Percentiles rank a stretch among this genome's conserved stretches.
phyloP scores from a whole-genome alignment of 2,888 invertebrate genomes.

The Lithophane socia region DNA sequence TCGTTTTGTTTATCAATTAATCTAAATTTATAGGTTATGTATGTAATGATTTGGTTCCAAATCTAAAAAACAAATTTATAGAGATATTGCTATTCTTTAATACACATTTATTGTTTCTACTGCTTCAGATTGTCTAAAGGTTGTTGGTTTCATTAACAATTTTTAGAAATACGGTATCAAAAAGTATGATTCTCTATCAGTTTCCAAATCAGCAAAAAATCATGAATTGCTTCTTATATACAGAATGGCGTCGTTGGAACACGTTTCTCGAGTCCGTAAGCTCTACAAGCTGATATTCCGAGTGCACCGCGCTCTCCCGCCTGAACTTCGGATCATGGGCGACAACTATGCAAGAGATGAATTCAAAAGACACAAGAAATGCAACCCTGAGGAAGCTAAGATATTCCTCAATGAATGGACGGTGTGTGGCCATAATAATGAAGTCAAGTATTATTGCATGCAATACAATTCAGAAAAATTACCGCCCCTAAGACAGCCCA shows the following conservation, averaged over 20 bases:
- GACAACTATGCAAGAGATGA: slow-evolving; percentile 95
- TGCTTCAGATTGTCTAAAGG: background rate
- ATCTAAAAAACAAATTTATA: background rate
- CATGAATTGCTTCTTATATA: background rate
- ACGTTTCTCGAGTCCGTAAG: slow-evolving; percentile 92
- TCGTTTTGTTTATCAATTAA: background rate
- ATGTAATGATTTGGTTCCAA: slow-evolving; percentile 32
- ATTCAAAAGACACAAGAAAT: slow-evolving; percentile 95
- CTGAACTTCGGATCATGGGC: slow-evolving; percentile 93
- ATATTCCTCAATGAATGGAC: slow-evolving; percentile 97
- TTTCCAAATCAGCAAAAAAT: background rate
- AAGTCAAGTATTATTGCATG: background rate
- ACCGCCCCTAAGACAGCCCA: no score
- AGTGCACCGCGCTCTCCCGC: slow-evolving; percentile 94
- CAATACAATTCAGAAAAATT: background rate
- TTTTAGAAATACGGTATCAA: no score
- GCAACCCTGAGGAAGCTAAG: slow-evolving; percentile 92
- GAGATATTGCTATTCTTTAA: background rate
- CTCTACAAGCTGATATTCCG: slow-evolving; percentile 95
- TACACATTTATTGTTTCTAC: background rate
- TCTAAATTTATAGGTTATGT: slow-evolving; percentile 37
- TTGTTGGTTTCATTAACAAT: background rate
- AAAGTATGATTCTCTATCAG: background rate
- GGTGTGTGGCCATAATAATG: slow-evolving; percentile 85
- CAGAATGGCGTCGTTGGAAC: slow-evolving; percentile 79